phyloP scores from a whole-genome alignment of 2,113 vertebrate genomes.

The Upupa epops region DNA sequence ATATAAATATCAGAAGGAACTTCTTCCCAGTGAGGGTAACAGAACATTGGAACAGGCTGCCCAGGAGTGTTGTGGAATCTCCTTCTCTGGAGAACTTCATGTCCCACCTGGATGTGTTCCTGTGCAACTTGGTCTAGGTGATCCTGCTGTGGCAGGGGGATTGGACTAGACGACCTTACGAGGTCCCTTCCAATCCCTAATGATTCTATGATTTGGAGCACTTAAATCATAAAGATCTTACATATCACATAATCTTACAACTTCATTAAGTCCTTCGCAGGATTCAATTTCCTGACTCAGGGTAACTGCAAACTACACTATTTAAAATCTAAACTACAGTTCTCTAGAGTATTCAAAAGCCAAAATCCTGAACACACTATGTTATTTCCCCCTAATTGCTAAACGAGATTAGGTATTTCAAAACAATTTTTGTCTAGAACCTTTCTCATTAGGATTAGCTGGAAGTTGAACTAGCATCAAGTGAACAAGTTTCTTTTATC shows the following conservation, averaged over 20 bases:
- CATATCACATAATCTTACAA: not conserved
- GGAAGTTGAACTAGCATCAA: not conserved
- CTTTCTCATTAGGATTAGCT: slow-evolving; percentile 22
- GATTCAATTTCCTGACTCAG: not conserved
- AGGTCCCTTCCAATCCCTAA: too few relatives aligned
- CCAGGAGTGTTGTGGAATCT: too few relatives aligned
- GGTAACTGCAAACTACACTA: not conserved
- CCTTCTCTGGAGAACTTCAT: too few relatives aligned
- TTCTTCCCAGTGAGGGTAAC: too few relatives aligned
- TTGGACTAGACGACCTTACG: too few relatives aligned
- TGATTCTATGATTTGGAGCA: too few relatives aligned
- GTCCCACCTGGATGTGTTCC: too few relatives aligned
- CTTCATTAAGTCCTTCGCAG: not conserved
- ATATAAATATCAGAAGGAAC: too few relatives aligned
- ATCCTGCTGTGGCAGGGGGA: too few relatives aligned
- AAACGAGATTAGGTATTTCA: slow-evolving; percentile 28
- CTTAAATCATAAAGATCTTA: not conserved
- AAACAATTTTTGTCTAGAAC: slow-evolving; percentile 8
- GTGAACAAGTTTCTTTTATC: not conserved
- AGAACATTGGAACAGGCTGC: too few relatives aligned
- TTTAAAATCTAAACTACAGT: not conserved
- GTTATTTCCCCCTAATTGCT: slow-evolving; percentile 18
- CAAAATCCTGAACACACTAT: not conserved
- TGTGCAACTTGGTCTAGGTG: too few relatives aligned
- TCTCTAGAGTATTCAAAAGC: slow-evolving; percentile 13